phyloP scores from a whole-genome alignment of 2,113 vertebrate genomes.

The Sigmodon hispidus region DNA sequence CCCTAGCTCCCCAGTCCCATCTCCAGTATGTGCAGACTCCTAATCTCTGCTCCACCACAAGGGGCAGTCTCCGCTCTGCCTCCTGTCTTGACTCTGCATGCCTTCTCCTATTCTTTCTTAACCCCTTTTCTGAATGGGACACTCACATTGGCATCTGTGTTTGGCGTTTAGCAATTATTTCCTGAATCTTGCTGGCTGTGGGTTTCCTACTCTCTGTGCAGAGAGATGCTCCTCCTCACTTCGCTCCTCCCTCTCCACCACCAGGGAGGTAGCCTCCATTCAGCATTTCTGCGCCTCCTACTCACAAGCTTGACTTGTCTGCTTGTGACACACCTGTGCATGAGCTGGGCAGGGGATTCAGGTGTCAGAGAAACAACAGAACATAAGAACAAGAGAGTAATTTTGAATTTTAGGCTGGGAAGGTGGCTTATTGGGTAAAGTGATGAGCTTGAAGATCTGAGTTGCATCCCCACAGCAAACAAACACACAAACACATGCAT shows the following conservation, averaged over 20 bases:
- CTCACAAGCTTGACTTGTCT: not conserved
- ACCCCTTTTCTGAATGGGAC: not conserved
- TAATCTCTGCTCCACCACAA: not conserved
- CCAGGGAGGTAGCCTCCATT: not conserved
- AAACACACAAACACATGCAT: fast-evolving
- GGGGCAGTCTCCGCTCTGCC: not conserved
- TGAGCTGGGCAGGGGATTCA: not conserved
- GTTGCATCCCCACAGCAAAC: not conserved
- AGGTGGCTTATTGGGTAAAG: no score
- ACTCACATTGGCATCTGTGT: not conserved
- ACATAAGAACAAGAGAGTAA: not conserved
- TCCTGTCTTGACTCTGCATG: not conserved
- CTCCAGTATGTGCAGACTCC: not conserved
- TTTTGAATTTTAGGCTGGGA: not conserved
- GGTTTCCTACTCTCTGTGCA: not conserved
- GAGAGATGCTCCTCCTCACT: not conserved
- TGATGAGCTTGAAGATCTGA: not conserved
- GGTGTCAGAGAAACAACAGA: conserved; percentile 5
- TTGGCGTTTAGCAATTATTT: not conserved
- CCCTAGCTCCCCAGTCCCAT: not conserved
- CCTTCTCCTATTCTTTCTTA: not conserved
- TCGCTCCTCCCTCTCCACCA: not conserved
- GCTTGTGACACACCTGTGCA: not conserved
- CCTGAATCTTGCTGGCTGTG: not conserved
- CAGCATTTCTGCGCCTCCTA: not conserved